A percentile compares a stretch with the other conserved stretches of the same genome.
These are phyloP conservation scores for Agelastica alni DNA, from an alignment of 2,888 invertebrate genomes.

Conservation along the genomic window DNA sequence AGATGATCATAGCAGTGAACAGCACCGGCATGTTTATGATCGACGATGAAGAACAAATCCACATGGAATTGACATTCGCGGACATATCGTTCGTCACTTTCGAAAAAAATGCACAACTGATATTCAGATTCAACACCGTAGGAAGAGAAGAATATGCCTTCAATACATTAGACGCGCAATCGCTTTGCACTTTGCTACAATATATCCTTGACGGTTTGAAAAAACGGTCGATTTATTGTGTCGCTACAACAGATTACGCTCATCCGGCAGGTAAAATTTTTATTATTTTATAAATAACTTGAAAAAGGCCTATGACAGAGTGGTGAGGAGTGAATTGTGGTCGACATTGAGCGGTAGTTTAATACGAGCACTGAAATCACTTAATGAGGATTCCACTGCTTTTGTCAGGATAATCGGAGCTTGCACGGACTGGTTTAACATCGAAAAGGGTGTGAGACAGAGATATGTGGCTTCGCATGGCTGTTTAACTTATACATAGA, in stretches of 20 bases:
- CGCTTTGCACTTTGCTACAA: conserved; percentile 80
- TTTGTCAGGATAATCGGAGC: too few species aligned
- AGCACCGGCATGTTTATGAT: conserved; percentile 92
- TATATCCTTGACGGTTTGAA: conserved; percentile 86
- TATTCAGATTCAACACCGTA: conserved; percentile 77
- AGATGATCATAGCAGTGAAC: conserved; percentile 91
- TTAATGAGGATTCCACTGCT: too few species aligned
- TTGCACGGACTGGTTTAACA: too few species aligned
- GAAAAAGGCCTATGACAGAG: too few species aligned
- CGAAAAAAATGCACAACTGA: conserved; percentile 61
- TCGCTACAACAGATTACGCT: conserved; percentile 69
- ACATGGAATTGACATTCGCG: conserved; percentile 83
- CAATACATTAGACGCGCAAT: conserved; percentile 85
- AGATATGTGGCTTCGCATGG: too few species aligned
- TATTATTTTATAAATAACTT: too few species aligned
- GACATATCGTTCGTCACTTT: conserved; percentile 81
- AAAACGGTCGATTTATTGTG: conserved; percentile 80
- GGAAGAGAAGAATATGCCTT: conserved; percentile 90
- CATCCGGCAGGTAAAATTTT: conserved; percentile 33
- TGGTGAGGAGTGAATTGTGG: too few species aligned
- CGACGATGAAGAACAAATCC: conserved; percentile 88
- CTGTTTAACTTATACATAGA: too few species aligned
- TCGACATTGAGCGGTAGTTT: too few species aligned
- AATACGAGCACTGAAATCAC: too few species aligned
- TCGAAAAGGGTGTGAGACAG: too few species aligned